Base-by-base conservation (phyloP, 2,113 vertebrate species). In the Takifugu flavidus region DNA sequence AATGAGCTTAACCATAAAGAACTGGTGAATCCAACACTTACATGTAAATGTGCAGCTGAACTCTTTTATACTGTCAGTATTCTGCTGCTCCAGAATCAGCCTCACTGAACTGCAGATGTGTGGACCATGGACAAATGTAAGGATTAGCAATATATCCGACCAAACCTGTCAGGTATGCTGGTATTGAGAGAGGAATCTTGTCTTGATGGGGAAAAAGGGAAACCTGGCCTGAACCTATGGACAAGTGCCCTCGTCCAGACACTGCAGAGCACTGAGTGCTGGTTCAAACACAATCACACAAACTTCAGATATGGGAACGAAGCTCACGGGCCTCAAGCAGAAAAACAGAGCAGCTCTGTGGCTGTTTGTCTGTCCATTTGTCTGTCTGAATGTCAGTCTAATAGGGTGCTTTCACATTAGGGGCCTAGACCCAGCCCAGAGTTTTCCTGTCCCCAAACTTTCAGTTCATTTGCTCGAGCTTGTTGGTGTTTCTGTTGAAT, bases 311-410 rank as follows among this genome's bases (percentile, higher is more conserved):
- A 39, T 39, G 34, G 11, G 11, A 39, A 10, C 34, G 7, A 39
- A 39, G 1, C 34, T 20, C 20, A 20, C 20, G 20, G 20, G 20
- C 34, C 34, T 39, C 8, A 20, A 20, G 34, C 34, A 39, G 34
- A 39, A 39, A 6, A 39, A 39, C 34, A 39, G 34, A 39, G 34
- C 34, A 39, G 27, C 25, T 77, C 47, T 70, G 58, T 76, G 13
- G 80, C 45, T 5, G 54, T 65, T 13, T 15, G 46, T 31, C 49
- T 43, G 53, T 70, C 14, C 31, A 26, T 73, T 29, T 63, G 50
- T 60, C 45, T 29, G 53, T 55, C 53, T 62, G 56, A 54, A 62
- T 46, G 60, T 69, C 64, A 43, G 58, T 67, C 62, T 6, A 72
- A 82, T 46, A 42, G 67, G 79, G 34, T 39, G 34, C 34, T 39